Conservation (phyloP, 1,140 invertebrate genomes). For the Cheumatopsyche charites region DNA sequence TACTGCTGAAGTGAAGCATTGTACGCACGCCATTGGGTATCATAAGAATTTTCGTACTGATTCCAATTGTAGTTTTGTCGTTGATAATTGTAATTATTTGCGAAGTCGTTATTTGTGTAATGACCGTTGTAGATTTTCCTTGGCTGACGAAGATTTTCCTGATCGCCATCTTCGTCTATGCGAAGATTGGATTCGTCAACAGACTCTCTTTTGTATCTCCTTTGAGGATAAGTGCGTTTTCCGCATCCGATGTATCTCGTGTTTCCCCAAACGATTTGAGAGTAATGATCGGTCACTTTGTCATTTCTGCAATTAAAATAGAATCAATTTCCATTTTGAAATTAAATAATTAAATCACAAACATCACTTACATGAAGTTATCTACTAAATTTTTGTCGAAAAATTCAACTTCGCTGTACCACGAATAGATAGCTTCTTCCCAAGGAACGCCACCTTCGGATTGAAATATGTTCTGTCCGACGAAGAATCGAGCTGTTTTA, state of each 20-base stretch:
- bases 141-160: slow-evolving; percentile 38
- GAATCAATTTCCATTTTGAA: neutral
- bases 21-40: slow-evolving; percentile 50
- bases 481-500: slow-evolving; percentile 48
- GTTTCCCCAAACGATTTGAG: slow-evolving; percentile 59
- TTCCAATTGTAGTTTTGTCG: slow-evolving; percentile 26
- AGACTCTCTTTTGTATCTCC: slow-evolving; percentile 40
- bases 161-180: slow-evolving; percentile 16
- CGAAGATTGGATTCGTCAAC: neutral
- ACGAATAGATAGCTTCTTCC: slow-evolving; percentile 50
- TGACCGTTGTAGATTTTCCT: slow-evolving; percentile 31
- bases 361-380: slow-evolving; percentile 43
- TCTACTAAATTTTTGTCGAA: slow-evolving; percentile 47
- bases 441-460: slow-evolving; percentile 48
- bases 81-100: neutral
- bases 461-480: slow-evolving; percentile 54
- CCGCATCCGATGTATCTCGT: slow-evolving; percentile 53
- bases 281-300: slow-evolving; percentile 53
- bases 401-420: slow-evolving; percentile 51
- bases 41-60: slow-evolving; percentile 20
- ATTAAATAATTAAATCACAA: neutral
- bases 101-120: neutral
- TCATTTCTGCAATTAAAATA: slow-evolving; percentile 34
- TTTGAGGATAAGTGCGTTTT: slow-evolving; percentile 44
- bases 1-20: slow-evolving; percentile 46